Base-by-base conservation (phyloP, 2,888 invertebrate genomes). In the Leucozona laternaria region DNA sequence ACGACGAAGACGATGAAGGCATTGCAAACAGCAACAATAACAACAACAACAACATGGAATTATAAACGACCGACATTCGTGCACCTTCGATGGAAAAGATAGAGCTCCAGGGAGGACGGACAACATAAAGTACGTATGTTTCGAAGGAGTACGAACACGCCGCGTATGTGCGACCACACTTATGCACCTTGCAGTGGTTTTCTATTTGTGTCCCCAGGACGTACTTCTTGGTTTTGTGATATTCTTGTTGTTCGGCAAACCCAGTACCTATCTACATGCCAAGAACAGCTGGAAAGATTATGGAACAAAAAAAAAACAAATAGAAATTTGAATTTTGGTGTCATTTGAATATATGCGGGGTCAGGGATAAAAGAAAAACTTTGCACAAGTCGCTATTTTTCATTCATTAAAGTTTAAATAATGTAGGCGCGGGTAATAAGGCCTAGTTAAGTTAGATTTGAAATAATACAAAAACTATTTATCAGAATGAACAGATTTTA, bases 181-280 rank as follows among this genome's bases (percentile, higher is more conserved):
- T 75, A 73, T 17, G 78, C 81, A 86, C 81, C 85, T 86, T 78
- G 78, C 73, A 78, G 53, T 78, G 78, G 77, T 73, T 70, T 58
- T 45, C 57, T 20, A 55, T 15, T 1, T 78, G 20, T 31, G 31
- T 57, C 75, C 75, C 75, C 28, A 37, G 60, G 78, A 66, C 20
- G 55, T 53, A 62, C 70, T 73, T 57, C 37, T 72, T 55, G 20
- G 5, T 45, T 57, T 76, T 70, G 17, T 68, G 62, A 34, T 4
- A 28, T 50, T 68, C 11, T 20, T 55, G 37, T 34, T 73, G 37
- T 60, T 34, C n/a, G 28, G 3, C 2, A 0, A 34, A 45, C 25
- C 22, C 37, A 20, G 43, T n/a, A 17, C 8, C 15, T n/a, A 17
- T 5, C 15, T 20, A n/a, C 13, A 17, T 5, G 4, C 4, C 15